Conservation (phyloP, 2,888 invertebrate genomes). For the Fragum whitleyi region DNA sequence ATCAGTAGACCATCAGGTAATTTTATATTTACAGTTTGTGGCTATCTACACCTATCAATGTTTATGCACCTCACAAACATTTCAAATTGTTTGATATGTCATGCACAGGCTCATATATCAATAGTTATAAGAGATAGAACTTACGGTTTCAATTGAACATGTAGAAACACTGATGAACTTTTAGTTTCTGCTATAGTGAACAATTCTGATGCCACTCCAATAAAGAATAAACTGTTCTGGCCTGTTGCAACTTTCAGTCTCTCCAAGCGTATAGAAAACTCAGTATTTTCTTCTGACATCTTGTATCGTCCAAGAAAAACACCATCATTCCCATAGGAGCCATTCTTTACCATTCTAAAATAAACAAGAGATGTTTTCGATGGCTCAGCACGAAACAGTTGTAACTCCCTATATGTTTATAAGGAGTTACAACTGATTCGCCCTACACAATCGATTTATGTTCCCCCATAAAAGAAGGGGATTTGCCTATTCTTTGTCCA, state of each 20-base stretch:
- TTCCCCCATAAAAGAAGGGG: not conserved
- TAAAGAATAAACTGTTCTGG: not conserved
- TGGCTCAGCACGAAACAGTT: too few relatives aligned
- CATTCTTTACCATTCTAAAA: not conserved
- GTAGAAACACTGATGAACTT: constrained; percentile 9
- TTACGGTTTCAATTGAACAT: constrained; percentile 13
- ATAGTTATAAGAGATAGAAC: too few relatives aligned
- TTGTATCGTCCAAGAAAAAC: constrained; percentile 18
- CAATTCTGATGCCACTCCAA: constrained; percentile 25
- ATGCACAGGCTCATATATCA: too few relatives aligned
- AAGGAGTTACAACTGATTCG: too few relatives aligned
- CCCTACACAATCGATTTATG: too few relatives aligned
- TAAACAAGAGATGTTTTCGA: not conserved
- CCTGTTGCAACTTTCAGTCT: not conserved
- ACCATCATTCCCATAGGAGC: constrained; percentile 3
- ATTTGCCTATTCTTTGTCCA: too few relatives aligned
- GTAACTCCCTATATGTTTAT: too few relatives aligned
- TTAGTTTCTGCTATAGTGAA: not conserved
- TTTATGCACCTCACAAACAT: too few relatives aligned
- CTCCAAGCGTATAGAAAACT: constrained; percentile 4
- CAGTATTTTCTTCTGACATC: constrained; percentile 1
- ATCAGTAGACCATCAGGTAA: too few relatives aligned
- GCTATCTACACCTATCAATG: too few relatives aligned
- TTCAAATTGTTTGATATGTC: too few relatives aligned
- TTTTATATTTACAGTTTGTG: too few relatives aligned